Evolutionary conservation across 2,113 vertebrate genomes (phyloP), one percentile per base, ranked within the genome.

Genomic region (Maccullochella peelii): DNA sequence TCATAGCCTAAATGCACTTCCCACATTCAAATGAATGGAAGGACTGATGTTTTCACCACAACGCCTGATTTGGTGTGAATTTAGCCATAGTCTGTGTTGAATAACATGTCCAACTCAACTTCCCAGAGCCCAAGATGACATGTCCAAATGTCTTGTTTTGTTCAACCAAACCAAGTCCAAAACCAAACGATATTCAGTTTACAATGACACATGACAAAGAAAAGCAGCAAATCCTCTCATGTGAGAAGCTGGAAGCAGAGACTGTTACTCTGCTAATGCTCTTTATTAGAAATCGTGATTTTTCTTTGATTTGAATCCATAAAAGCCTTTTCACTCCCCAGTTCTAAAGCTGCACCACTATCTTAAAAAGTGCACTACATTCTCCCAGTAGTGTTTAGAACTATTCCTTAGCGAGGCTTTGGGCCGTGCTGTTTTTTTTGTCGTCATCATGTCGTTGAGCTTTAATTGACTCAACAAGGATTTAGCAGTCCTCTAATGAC

Each of bases 381-480:
- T 77, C 76, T 85, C 85, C 85, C 80, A 1, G 54, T 8, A 6
- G 83, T 79, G 57, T 65, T 81, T 3, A n/a, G 4, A 79, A 49
- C 25, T 73, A 62, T 83, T 89, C 85, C 88, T 88, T 6, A 8
- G 73, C 2, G 67, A 88, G 27, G 23, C 78, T 86, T 52, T 47
- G 73, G 79, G 79, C 58, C 8, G 16, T 59, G 86, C 74, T 84
- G 73, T 69, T 79, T 82, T 84, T 78, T 73, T 66, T 83, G 61
- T 85, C 69, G 12, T 86, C 87, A 72, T 86, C 73, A 62, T 86
- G 83, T 90, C 72, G 62, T 88, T 85, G 88, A 90, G 79, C 88
- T 92, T 91, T 91, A 92, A 91, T 92, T 93, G 91, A 86, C 89
- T 92, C 86, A 92, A 89, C 89, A 76, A 91, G 89, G 91, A 93